Evolutionary conservation across 2,888 invertebrate genomes (phyloP).

Genomic region (Xestoiulus laeticollis): DNA sequence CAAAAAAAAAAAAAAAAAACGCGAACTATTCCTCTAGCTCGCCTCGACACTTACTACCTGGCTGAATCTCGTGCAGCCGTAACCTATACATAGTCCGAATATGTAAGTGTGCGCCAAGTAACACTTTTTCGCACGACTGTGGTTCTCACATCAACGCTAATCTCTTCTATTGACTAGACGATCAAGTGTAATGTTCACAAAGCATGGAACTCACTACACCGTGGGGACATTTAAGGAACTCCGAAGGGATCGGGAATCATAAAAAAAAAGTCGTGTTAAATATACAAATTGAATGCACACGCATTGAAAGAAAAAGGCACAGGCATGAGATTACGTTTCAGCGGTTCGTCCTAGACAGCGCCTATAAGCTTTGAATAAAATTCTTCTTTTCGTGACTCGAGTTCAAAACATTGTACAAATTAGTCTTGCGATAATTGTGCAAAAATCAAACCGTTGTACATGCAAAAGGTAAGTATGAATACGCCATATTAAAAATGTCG

Average conservation of each 20-base stretch:
- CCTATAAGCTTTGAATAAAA: not conserved
- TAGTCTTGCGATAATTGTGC: no score
- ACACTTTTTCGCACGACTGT: not conserved
- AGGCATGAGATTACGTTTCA: not conserved
- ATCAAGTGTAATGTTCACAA: not conserved
- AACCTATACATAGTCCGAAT: not conserved
- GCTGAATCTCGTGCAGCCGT: not conserved
- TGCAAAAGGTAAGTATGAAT: no score
- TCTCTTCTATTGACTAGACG: conserved; percentile 12
- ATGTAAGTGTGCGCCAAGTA: not conserved
- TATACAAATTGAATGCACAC: conserved; percentile 12
- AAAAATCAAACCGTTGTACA: no score
- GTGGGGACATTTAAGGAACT: not conserved
- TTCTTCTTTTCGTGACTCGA: no score
- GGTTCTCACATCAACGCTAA: not conserved
- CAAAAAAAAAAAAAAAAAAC: not conserved
- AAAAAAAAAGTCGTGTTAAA: not conserved
- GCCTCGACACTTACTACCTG: not conserved
- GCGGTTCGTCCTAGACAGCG: not conserved
- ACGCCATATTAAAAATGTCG: no score
- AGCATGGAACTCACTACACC: not conserved
- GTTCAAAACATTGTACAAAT: no score
- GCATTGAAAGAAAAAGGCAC: conserved; percentile 2
- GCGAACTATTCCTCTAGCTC: not conserved
- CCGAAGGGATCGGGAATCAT: not conserved